Conservation (phyloP, 2,797 vertebrate genomes). For the Huso huso region DNA sequence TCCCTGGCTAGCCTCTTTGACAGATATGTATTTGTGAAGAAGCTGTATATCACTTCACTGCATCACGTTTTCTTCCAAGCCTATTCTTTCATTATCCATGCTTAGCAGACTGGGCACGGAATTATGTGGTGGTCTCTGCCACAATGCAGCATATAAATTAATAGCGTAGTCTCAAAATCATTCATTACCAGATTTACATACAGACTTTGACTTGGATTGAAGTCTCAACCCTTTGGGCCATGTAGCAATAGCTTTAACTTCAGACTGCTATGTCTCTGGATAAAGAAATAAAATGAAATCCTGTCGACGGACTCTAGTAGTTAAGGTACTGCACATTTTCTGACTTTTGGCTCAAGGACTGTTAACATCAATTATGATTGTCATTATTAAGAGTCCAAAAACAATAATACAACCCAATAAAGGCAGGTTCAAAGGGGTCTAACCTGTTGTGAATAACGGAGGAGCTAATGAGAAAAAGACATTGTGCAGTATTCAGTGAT, state of each 20-base stretch:
- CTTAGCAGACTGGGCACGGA: conserved; percentile 4
- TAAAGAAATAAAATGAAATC: not conserved
- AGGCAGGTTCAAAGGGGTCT: too few species aligned
- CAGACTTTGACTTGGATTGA: conserved; percentile 1
- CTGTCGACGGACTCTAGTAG: not conserved
- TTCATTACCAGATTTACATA: conserved; percentile 8
- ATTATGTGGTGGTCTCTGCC: not conserved
- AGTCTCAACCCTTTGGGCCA: conserved; percentile 3
- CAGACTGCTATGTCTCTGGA: not conserved
- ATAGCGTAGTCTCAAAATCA: conserved; percentile 3
- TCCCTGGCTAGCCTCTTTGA: too few species aligned
- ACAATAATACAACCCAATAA: too few species aligned
- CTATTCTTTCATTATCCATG: conserved; percentile 8
- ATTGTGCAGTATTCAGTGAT: too few species aligned
- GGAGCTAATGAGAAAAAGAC: too few species aligned
- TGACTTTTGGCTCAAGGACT: too few species aligned
- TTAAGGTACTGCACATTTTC: not conserved
- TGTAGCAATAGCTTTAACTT: conserved; percentile 2
- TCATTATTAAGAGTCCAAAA: too few species aligned
- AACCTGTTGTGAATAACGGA: too few species aligned
- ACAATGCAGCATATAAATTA: conserved; percentile 6
- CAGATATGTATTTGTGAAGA: too few species aligned
- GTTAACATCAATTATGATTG: too few species aligned
- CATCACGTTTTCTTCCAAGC: not conserved
- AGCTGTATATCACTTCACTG: not conserved